Evolutionary conservation across 2,888 invertebrate species (phyloP).

Genomic region (Mythimna albipuncta): DNA sequence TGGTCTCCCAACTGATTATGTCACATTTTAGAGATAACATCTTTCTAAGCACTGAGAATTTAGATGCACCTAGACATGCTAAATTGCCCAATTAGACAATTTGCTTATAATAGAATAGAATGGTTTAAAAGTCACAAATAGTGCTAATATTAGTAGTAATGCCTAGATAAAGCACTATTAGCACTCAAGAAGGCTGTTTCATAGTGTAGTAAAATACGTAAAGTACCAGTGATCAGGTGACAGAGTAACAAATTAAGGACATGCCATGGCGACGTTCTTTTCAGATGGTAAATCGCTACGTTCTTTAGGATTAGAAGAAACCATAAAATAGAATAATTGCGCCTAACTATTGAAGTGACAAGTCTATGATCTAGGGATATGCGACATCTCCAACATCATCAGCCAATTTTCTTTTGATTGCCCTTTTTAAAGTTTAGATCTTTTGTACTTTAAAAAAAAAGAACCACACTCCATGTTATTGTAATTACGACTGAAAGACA

Average conservation of each 20-base stretch:
- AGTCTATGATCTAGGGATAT: slow-evolving; percentile 25
- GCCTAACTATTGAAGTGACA: neutral
- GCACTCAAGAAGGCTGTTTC: neutral
- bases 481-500: slow-evolving; percentile 30
- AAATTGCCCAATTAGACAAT: neutral
- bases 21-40: neutral
- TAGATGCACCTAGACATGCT: neutral
- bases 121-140: neutral
- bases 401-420: slow-evolving; percentile 37
- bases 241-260: slow-evolving; percentile 19
- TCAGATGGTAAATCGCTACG: slow-evolving; percentile 7
- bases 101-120: neutral
- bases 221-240: slow-evolving; percentile 55
- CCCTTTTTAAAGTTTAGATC: neutral
- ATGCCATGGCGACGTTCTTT: slow-evolving; percentile 26
- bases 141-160: no score
- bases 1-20: neutral
- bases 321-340: neutral
- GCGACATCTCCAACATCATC: neutral
- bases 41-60: neutral
- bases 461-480: slow-evolving; percentile 1
- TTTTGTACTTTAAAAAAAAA: slow-evolving; percentile 1
- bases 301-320: neutral
- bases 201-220: slow-evolving; percentile 1
- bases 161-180: neutral